Base-by-base conservation (phyloP, 2,797 vertebrate species). In the Adrianichthys oophorus region DNA sequence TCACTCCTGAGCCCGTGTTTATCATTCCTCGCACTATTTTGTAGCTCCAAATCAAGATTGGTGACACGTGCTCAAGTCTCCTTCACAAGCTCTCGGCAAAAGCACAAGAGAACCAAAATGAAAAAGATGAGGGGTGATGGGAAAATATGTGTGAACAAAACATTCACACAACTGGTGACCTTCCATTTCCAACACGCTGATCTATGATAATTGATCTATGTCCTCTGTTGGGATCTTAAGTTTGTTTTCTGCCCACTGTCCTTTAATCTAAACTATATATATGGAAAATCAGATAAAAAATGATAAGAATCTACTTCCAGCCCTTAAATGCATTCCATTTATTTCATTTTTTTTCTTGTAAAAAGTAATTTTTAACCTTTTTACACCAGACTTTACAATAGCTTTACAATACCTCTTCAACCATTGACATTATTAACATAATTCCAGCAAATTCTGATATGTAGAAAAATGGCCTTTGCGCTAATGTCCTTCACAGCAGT, bases 231-330 rank as follows among this genome's bases (percentile, higher is more conserved):
- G 67, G 65, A 50, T 56, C 68, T 62, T 62, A 46, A 48, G 60
- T 76, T 76, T 59, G 54, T 65, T 68, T 79, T 68, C 62, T 44
- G 60, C 48, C 44, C 61, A 40, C 48, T 69, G 68, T 78, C 65
- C 52, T 79, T 81, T 80, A 80, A 87, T 85, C 80, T 86, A 70
- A 70, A 72, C 68, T 32, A 44, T 56, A 77, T 50, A 76, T 78
- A 86, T 79, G 65, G 48, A 82, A 45, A 52, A 80, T 73, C 75
- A 60, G 58, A 50, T 76, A 26, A 56, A 42, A 49, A 73, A 73
- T 68, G 64, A 82, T 69, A 76, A 68, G 59, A 50, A 66, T 58
- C 32, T 37, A 37, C 32, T 37, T 12, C 3, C 12, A 3, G 1
- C 32, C 32, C 32, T 37, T 4, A 13, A 13, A 37, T 37, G 10